Base-by-base conservation (phyloP, 2,113 vertebrate genomes). In the Syngnathus floridae region DNA sequence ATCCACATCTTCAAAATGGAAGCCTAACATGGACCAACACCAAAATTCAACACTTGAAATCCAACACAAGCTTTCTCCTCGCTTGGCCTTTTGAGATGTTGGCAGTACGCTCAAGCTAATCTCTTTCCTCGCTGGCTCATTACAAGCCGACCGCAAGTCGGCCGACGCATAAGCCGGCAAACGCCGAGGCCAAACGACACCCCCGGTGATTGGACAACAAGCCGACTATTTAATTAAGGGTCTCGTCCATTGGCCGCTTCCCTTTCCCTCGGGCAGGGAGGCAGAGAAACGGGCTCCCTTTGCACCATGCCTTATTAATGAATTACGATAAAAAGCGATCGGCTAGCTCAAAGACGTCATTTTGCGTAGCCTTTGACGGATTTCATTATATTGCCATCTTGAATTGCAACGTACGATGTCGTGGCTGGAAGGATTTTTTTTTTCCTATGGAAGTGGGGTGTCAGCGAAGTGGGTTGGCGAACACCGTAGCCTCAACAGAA, bases 181-280 rank as follows among this genome's bases (percentile, higher is more conserved):
- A 54, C 19, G 64, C 62, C 38, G 61, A 67, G 62, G 70, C 58
- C 58, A 79, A 80, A 86, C 55, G 70, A 70, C 58, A 78, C 62
- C 70, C 67, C 62, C 64, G 80, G 70, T 75, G 73, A 82, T 74
- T 78, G 71, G 69, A 79, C 64, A 82, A 74, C 73, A 58, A 73
- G 62, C 65, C 64, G 41, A 64, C 67, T 37, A 68, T 72, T 86
- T 76, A 78, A 81, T 84, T 78, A 76, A 65, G n/a, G 38, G 57
- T 56, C 57, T 48, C 48, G 49, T 31, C 55, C 49, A 74, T 67
- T 71, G 66, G 70, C 52, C 49, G 22, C 17, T 45, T 59, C 54
- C 17, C 16, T 3, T 4, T 66, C 59, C 69, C 52, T 2, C 0
- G 9, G 64, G 74, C 36, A 6, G 40, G 61, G 57, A 48, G 67